A percentile compares a stretch with the other conserved stretches of the same genome.
phyloP scores from a whole-genome alignment of 1,140 invertebrate species.

The Bactericera cockerelli region DNA sequence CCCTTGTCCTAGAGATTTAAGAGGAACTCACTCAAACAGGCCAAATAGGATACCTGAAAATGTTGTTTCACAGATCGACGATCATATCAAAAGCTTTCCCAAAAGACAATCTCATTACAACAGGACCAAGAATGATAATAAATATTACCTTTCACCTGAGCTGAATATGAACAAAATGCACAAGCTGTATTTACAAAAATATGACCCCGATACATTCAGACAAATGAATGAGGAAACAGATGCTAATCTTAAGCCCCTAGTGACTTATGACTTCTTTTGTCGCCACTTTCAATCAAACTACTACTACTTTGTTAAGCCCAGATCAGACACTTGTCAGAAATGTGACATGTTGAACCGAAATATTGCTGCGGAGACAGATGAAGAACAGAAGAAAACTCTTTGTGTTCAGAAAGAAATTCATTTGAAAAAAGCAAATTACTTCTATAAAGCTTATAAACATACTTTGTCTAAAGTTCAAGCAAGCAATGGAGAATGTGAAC shows the following conservation, averaged over 20 bases:
- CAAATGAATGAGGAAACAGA: neutral
- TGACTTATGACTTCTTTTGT: neutral
- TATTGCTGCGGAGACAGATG: neutral
- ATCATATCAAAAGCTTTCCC: neutral
- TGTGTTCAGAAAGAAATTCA: slow-evolving; percentile 10
- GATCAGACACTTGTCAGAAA: neutral
- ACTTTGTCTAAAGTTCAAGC: neutral
- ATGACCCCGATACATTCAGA: neutral
- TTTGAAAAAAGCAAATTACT: neutral
- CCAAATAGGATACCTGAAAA: neutral
- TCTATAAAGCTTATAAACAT: neutral
- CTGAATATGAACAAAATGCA: slow-evolving; percentile 10
- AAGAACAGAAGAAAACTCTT: neutral
- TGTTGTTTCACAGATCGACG: neutral
- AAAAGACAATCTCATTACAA: neutral
- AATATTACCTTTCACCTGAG: slow-evolving; percentile 9
- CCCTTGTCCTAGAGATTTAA: neutral
- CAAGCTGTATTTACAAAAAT: neutral
- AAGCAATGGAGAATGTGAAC: neutral
- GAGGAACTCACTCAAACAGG: neutral
- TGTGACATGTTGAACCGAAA: neutral
- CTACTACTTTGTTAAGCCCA: neutral
- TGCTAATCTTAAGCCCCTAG: neutral
- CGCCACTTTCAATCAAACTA: neutral
- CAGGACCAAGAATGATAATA: neutral